phyloP scores from a whole-genome alignment of 2,113 vertebrate species.

The Tretioscincus oriximinensis region DNA sequence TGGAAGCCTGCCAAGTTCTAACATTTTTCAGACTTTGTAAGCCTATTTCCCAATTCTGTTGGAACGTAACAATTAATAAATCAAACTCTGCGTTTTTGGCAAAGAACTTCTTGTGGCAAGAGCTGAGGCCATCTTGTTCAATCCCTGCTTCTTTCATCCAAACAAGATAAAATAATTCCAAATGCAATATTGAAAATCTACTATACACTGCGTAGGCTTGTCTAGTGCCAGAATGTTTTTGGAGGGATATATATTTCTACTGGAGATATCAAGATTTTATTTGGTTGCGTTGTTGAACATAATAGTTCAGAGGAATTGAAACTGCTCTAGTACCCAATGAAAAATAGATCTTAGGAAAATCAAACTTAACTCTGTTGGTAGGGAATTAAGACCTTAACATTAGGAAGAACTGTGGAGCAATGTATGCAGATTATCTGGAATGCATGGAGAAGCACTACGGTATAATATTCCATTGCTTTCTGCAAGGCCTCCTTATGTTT shows the following conservation, averaged over 20 bases:
- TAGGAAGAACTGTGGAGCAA: neutral
- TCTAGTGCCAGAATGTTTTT: neutral
- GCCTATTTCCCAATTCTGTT: neutral
- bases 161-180: neutral
- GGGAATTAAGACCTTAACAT: neutral
- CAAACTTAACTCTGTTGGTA: neutral
- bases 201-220: neutral
- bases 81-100: neutral
- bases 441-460: neutral
- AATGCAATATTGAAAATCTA: neutral
- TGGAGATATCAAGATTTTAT: neutral
- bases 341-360: neutral
- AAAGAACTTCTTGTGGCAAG: neutral
- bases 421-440: neutral
- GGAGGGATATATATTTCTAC: neutral
- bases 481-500: neutral
- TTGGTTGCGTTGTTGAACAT: neutral
- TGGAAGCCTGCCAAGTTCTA: neutral
- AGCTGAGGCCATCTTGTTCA: neutral
- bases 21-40: neutral
- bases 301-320: neutral
- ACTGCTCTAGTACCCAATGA: neutral
- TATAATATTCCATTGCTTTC: neutral
- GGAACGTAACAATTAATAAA: constrained; percentile 25
- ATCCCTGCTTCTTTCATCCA: neutral